Conservation (phyloP, 2,888 invertebrate genomes). For the Synanthedon andrenaeformis region DNA sequence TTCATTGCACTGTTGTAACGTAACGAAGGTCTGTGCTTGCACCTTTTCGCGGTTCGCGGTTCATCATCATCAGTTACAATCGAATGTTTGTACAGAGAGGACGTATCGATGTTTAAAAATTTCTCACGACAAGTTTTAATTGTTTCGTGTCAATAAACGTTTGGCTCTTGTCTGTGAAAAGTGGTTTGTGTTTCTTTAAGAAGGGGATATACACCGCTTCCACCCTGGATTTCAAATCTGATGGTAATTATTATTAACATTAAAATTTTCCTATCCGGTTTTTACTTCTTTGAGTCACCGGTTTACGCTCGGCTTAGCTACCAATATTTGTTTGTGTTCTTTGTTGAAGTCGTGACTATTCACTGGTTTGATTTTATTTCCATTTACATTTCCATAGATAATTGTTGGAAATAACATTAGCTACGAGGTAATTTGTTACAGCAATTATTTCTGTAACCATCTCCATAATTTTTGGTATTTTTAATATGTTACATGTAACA, state of each 20-base stretch:
- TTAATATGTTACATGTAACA: no score
- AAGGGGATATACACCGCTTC: slow-evolving; percentile 13
- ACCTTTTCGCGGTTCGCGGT: background rate
- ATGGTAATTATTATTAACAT: slow-evolving; percentile 25
- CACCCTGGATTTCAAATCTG: slow-evolving; percentile 53
- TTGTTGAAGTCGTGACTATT: slow-evolving; percentile 5
- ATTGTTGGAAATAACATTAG: no score
- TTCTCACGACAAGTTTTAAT: slow-evolving; percentile 14
- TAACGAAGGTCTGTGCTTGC: background rate
- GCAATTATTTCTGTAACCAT: no score
- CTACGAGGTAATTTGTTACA: no score
- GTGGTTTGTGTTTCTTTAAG: slow-evolving; percentile 20
- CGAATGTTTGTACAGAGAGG: slow-evolving; percentile 19
- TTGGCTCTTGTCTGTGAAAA: slow-evolving; percentile 24
- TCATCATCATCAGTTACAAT: slow-evolving; percentile 32
- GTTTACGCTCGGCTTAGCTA: background rate
- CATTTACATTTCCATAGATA: background rate
- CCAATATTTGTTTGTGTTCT: slow-evolving; percentile 3
- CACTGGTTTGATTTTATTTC: slow-evolving; percentile 2
- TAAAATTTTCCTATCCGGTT: slow-evolving; percentile 1
- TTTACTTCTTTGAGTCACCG: slow-evolving; percentile 2
- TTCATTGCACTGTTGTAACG: slow-evolving; percentile 9
- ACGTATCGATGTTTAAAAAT: slow-evolving; percentile 19
- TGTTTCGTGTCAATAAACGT: slow-evolving; percentile 35
- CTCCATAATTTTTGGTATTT: no score